A percentile compares a stretch with the other conserved stretches of the same genome.
Conservation (phyloP, 1,140 invertebrate genomes). For the Saxidomus purpurata region DNA sequence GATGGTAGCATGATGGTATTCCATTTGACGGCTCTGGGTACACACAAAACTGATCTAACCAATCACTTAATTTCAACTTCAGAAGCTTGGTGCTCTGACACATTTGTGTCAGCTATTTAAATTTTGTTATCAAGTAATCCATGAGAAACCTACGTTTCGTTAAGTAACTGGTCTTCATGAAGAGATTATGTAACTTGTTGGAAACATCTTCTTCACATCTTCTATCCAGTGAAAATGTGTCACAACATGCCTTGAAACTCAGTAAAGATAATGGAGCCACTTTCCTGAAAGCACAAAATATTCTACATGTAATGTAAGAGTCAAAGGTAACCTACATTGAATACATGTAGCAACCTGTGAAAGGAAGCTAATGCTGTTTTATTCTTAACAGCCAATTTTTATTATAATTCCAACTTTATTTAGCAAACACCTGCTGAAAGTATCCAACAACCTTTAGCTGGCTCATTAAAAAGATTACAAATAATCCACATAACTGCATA, state of each 20-base stretch:
- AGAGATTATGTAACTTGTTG: not conserved
- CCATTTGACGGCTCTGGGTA: no score
- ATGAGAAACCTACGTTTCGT: no score
- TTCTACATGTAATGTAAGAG: not conserved
- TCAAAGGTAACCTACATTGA: not conserved
- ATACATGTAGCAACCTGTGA: not conserved
- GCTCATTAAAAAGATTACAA: not conserved
- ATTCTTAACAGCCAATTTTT: not conserved
- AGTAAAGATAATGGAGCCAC: conserved; percentile 47
- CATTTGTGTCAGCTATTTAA: no score
- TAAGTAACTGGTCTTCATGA: no score
- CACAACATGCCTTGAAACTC: conserved; percentile 52
- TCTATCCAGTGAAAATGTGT: conserved; percentile 33
- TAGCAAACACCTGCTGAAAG: not conserved
- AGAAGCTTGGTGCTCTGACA: no score
- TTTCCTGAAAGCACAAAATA: conserved; percentile 27
- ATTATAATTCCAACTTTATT: not conserved
- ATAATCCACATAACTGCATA: not conserved
- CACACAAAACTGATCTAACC: no score
- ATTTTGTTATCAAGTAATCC: no score
- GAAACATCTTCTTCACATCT: not conserved
- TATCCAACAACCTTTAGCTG: not conserved
- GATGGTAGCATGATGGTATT: no score
- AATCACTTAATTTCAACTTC: no score
- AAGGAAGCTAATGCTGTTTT: no score